phyloP scores from a whole-genome alignment of 2,113 vertebrate genomes.

The Cephalopholis sonnerati region DNA sequence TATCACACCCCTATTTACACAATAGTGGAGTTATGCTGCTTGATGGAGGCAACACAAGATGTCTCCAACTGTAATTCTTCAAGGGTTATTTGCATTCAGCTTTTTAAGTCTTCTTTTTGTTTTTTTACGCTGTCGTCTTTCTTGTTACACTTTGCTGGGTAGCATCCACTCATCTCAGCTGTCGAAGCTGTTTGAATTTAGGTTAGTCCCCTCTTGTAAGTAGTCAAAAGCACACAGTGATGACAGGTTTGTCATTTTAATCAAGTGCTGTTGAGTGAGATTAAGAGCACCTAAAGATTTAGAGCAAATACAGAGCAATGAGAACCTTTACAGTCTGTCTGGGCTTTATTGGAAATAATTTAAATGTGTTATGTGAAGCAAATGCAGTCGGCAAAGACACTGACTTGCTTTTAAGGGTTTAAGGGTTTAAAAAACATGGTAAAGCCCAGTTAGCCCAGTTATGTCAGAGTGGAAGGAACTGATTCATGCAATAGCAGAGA shows the following conservation, averaged over 20 bases:
- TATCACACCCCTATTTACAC: neutral
- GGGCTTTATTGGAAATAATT: neutral
- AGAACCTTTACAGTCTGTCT: neutral
- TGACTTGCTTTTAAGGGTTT: neutral
- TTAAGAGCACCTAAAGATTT: conserved; percentile 54
- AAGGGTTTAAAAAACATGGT: neutral
- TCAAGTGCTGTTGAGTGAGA: conserved; percentile 40
- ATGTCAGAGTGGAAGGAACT: conserved; percentile 29
- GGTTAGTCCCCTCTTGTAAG: neutral
- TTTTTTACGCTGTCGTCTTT: neutral
- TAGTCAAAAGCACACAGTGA: conserved; percentile 11
- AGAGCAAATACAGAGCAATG: conserved; percentile 24
- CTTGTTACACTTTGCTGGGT: neutral
- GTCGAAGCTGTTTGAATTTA: conserved; percentile 17
- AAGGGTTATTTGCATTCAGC: neutral
- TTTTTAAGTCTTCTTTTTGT: neutral
- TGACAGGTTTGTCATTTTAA: conserved; percentile 55
- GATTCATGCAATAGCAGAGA: conserved; percentile 13
- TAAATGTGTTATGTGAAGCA: neutral
- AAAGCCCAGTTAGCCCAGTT: conserved; percentile 18
- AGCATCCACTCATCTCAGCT: neutral
- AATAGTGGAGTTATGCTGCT: neutral
- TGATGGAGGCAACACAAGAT: neutral
- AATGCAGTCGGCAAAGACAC: neutral
- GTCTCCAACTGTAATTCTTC: neutral